phyloP scores from a whole-genome alignment of 1,140 invertebrate species.

The Caenorhabditis brenneri region DNA sequence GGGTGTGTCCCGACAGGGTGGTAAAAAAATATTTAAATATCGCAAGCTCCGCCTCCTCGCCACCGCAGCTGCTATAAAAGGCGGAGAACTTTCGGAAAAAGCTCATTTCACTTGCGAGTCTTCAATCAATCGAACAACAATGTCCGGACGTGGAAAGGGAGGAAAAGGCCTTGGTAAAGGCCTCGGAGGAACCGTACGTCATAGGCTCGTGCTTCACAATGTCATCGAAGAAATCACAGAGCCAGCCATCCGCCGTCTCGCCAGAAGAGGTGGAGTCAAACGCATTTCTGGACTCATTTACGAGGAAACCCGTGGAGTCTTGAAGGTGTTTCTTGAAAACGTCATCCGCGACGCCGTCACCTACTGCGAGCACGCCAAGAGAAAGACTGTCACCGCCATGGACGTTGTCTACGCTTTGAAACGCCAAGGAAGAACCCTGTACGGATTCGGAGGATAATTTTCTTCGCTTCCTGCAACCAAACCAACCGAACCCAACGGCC shows the following conservation, averaged over 20 bases:
- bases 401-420: conserved; percentile 85
- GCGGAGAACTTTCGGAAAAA: too few relatives aligned
- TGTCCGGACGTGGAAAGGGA: conserved; percentile 62
- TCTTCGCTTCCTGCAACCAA: not conserved
- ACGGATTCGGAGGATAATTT: conserved; percentile 74
- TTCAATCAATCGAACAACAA: too few relatives aligned
- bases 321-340: too few relatives aligned
- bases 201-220: conserved; percentile 74
- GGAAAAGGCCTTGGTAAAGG: conserved; percentile 54
- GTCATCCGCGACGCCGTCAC: conserved; percentile 82
- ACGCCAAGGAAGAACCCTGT: conserved; percentile 78
- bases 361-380: conserved; percentile 81
- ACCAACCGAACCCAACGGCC: conserved; percentile 56
- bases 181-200: conserved; percentile 48
- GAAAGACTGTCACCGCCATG: conserved; percentile 84
- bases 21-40: too few relatives aligned
- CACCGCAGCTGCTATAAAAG: too few relatives aligned
- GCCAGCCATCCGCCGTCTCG: conserved; percentile 77
- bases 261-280: conserved; percentile 79
- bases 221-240: conserved; percentile 81
- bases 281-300: too few relatives aligned
- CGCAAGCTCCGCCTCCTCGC: too few relatives aligned
- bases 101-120: too few relatives aligned
- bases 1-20: too few relatives aligned
- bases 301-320: too few relatives aligned